Evolutionary conservation across 2,797 vertebrate genomes (phyloP).

Genomic region (Sciaenops ocellatus): DNA sequence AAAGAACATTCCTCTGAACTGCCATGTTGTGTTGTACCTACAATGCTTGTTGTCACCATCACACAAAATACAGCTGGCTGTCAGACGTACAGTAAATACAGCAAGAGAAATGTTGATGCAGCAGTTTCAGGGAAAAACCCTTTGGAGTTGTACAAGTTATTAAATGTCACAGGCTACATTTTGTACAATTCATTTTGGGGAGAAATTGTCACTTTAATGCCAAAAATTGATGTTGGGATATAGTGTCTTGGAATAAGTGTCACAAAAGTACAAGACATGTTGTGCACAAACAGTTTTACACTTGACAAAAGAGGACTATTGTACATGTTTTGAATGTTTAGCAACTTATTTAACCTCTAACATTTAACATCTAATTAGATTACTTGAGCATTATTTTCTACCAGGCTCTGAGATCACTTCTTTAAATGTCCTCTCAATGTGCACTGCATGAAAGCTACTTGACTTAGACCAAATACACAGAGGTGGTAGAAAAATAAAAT

Average conservation of each 20-base stretch:
- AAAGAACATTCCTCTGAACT: not conserved
- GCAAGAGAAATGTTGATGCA: slow-evolving; percentile 6
- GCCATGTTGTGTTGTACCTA: not conserved
- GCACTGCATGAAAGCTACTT: no score
- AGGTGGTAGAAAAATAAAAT: not conserved
- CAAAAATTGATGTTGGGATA: no score
- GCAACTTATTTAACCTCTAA: not conserved
- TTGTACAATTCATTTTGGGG: not conserved
- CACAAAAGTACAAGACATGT: not conserved
- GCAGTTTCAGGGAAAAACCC: not conserved
- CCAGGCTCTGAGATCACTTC: no score
- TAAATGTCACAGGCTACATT: slow-evolving; percentile 2
- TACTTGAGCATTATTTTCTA: no score
- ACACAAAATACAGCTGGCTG: not conserved
- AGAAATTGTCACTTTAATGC: not conserved
- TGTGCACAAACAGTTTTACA: no score
- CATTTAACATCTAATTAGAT: no score
- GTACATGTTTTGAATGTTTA: not conserved
- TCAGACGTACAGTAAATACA: slow-evolving; percentile 8
- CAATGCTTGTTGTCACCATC: not conserved
- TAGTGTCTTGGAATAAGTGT: not conserved
- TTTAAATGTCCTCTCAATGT: no score
- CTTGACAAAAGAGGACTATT: not conserved
- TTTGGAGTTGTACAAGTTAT: not conserved
- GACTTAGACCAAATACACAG: no score